These are phyloP conservation scores for Mus spicilegus DNA, from an alignment of 2,113 vertebrate genomes.

Conservation along the genomic window DNA sequence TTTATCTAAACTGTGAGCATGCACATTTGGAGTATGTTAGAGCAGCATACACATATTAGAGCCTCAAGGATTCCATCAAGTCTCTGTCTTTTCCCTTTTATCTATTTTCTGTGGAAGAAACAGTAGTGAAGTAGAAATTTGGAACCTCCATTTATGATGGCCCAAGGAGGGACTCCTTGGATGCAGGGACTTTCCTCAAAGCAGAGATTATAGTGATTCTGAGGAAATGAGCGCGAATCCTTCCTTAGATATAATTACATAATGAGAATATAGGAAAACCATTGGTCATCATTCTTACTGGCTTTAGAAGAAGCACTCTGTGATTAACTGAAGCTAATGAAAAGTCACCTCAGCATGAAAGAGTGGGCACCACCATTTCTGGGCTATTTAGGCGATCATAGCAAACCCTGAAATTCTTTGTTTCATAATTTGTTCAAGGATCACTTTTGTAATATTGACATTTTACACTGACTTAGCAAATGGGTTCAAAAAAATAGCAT, in stretches of 20 bases:
- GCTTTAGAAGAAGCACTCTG: neutral
- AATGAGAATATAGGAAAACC: neutral
- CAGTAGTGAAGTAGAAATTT: neutral
- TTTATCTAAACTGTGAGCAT: conserved; percentile 56
- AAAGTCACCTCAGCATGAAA: neutral
- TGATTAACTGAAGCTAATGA: neutral
- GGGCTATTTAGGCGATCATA: neutral
- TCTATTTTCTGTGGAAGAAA: conserved; percentile 24
- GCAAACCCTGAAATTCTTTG: neutral
- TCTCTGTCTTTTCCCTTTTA: neutral
- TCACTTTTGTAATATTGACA: neutral
- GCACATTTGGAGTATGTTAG: conserved; percentile 38
- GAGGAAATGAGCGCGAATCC: neutral
- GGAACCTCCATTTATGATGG: neutral
- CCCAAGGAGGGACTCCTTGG: neutral
- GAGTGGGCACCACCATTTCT: neutral
- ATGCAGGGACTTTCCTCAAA: neutral
- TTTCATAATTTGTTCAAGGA: conserved; percentile 1
- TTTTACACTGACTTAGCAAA: neutral
- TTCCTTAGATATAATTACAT: neutral
- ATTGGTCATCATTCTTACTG: neutral
- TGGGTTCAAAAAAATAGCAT: neutral
- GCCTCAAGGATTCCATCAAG: neutral
- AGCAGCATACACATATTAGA: neutral
- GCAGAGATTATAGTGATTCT: neutral